Percentiles rank a stretch among this genome's conserved stretches.
These are phyloP conservation scores for Norana najaformis DNA, from an alignment of 2,888 invertebrate species.

Conservation along the genomic window DNA sequence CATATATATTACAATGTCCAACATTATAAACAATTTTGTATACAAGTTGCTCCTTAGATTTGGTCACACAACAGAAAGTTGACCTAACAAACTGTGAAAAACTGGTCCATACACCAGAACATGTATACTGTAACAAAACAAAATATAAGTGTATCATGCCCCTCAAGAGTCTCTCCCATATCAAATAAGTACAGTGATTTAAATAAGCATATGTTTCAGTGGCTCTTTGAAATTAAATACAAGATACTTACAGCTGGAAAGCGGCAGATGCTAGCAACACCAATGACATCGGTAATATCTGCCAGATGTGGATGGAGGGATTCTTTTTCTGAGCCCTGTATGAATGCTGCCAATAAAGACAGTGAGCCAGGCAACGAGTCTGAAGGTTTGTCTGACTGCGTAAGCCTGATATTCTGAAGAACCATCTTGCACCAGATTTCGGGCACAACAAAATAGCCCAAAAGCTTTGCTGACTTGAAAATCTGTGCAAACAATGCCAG, in stretches of 20 bases:
- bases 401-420: slow-evolving; percentile 39
- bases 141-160: neutral
- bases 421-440: slow-evolving; percentile 72
- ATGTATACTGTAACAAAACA: neutral
- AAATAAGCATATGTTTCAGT: neutral
- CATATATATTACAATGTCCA: no score
- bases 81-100: no score
- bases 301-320: slow-evolving; percentile 65
- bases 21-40: no score
- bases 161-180: neutral
- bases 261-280: slow-evolving; percentile 36
- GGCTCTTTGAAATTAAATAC: neutral
- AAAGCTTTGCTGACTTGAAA: slow-evolving; percentile 72
- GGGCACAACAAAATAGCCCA: slow-evolving; percentile 77
- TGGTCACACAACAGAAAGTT: no score
- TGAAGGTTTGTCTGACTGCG: slow-evolving; percentile 42
- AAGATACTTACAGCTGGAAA: slow-evolving; percentile 43
- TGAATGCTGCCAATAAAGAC: slow-evolving; percentile 54
- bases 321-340: slow-evolving; percentile 50
- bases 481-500: slow-evolving; percentile 65
- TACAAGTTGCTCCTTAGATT: no score
- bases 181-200: neutral
- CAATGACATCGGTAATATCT: slow-evolving; percentile 52
- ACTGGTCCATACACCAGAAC: neutral
- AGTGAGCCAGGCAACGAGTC: slow-evolving; percentile 48